Conservation (phyloP, 2,797 vertebrate genomes). For the Falco peregrinus region DNA sequence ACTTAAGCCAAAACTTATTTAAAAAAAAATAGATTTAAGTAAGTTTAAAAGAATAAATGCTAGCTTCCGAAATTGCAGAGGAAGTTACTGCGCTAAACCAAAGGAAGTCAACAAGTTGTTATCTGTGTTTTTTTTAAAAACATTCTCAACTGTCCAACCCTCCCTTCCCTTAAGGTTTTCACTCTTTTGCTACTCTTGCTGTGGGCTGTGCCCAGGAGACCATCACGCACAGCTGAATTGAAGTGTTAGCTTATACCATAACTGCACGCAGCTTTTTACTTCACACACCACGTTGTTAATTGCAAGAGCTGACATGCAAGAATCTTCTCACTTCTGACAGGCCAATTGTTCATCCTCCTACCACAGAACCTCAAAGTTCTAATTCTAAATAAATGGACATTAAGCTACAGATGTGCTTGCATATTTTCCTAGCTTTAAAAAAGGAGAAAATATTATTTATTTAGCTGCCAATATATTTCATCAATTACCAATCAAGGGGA, state of each 20-base stretch:
- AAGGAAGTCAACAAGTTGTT: neutral
- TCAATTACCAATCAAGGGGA: neutral
- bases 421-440: neutral
- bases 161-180: neutral
- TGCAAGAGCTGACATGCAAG: neutral
- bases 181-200: neutral
- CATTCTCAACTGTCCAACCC: neutral
- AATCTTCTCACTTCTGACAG: neutral
- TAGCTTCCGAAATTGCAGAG: neutral
- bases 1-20: neutral
- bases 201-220: neutral
- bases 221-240: neutral
- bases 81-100: neutral
- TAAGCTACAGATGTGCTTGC: rapidly evolving
- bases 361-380: neutral
- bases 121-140: neutral
- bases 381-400: neutral
- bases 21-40: neutral
- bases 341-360: neutral
- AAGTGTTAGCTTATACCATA: neutral
- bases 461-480: neutral
- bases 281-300: neutral
- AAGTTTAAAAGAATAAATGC: neutral
- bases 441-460: neutral
- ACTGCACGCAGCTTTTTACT: neutral